These are phyloP conservation scores for Scolopax mira DNA, from an alignment of 2,113 vertebrate genomes.

Conservation along the genomic window DNA sequence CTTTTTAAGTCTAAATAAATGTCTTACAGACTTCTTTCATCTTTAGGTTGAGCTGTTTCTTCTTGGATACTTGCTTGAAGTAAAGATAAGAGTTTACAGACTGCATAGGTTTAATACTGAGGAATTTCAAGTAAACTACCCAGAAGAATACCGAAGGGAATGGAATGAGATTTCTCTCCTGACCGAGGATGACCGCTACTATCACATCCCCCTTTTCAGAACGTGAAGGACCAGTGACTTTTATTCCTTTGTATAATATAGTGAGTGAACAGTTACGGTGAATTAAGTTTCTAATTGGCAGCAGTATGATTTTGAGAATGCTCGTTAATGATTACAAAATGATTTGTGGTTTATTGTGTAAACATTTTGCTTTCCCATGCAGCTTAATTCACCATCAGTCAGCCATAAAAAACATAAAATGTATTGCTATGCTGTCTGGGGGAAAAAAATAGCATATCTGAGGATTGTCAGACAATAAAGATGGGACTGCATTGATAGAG, in stretches of 20 bases:
- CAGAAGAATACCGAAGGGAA: constrained; percentile 70
- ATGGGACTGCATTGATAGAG: background rate
- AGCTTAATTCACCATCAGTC: background rate
- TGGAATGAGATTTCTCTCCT: constrained; percentile 79
- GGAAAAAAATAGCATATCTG: background rate
- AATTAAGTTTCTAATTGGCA: background rate
- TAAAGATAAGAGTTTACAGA: constrained; percentile 79
- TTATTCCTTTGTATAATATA: background rate
- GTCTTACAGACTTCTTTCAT: constrained; percentile 6
- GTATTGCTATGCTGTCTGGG: background rate
- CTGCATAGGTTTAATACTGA: constrained; percentile 76
- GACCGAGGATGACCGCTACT: constrained; percentile 78
- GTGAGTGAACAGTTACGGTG: background rate
- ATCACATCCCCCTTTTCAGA: constrained; percentile 74
- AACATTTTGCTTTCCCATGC: constrained; percentile 16
- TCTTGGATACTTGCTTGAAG: constrained; percentile 77
- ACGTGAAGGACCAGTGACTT: background rate
- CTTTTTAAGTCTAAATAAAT: background rate
- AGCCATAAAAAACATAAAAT: background rate
- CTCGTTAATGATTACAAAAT: background rate
- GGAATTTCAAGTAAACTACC: constrained; percentile 75
- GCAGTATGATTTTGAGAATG: background rate
- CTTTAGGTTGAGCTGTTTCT: constrained; percentile 79
- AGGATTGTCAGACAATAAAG: background rate
- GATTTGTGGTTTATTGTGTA: constrained; percentile 5